Evolutionary conservation across 2,888 invertebrate species (phyloP).

Genomic region (Ditylenchus weischeri): DNA sequence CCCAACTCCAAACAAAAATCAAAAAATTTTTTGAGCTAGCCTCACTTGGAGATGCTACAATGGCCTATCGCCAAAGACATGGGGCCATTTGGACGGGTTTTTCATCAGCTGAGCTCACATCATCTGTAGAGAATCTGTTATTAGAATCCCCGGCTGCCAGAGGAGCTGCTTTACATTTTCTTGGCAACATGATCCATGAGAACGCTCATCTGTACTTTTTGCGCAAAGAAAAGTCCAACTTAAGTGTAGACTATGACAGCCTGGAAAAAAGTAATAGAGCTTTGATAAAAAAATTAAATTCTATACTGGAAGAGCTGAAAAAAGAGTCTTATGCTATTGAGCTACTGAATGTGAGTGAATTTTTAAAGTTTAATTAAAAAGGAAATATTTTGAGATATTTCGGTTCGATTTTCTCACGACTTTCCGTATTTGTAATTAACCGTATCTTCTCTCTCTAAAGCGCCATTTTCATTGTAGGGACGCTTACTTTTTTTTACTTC

Average conservation of each 20-base stretch:
- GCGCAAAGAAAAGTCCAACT: background rate
- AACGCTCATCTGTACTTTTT: background rate
- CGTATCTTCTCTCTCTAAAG: too few species aligned
- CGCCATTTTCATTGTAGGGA: too few species aligned
- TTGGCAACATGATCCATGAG: constrained; percentile 1
- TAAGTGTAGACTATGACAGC: background rate
- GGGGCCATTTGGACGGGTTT: background rate
- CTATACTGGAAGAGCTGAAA: constrained; percentile 2
- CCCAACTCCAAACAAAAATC: constrained; percentile 6
- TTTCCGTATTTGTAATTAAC: too few species aligned
- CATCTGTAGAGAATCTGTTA: background rate
- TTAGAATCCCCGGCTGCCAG: background rate
- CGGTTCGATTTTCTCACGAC: too few species aligned
- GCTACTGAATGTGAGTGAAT: background rate
- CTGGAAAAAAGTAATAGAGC: background rate
- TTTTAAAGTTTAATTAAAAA: background rate
- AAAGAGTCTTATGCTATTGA: constrained; percentile 5
- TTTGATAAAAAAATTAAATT: background rate
- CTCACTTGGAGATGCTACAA: background rate
- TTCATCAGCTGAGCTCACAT: background rate
- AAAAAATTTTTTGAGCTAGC: background rate
- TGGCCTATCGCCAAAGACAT: background rate
- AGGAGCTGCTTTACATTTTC: constrained; percentile 3
- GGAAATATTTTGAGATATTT: too few species aligned
- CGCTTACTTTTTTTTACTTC: too few species aligned